Evolutionary conservation across 2,888 invertebrate genomes (phyloP).

Genomic region (Cerceris rybyensis): DNA sequence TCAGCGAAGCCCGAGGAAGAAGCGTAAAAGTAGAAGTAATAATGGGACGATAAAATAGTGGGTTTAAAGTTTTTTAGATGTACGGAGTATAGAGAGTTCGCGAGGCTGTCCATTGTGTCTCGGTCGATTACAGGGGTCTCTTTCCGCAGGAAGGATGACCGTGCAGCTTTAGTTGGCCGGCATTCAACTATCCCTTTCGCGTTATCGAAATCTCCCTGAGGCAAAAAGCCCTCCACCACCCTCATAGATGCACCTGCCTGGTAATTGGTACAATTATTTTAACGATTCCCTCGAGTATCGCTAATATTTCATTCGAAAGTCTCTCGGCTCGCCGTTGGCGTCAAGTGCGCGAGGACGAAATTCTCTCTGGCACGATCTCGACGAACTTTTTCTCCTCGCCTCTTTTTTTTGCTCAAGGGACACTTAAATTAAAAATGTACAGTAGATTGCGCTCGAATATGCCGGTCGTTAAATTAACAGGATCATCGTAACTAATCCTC

Average conservation of each 20-base stretch:
- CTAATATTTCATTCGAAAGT: background rate
- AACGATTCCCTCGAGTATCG: slow-evolving; percentile 8
- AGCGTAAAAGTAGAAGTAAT: too few relatives aligned
- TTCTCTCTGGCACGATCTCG: too few relatives aligned
- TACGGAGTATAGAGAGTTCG: background rate
- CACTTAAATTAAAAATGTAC: too few relatives aligned
- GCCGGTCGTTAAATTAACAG: too few relatives aligned
- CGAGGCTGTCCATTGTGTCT: slow-evolving; percentile 23
- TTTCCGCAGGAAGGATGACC: slow-evolving; percentile 29
- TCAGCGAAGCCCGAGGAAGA: too few relatives aligned
- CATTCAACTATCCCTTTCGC: slow-evolving; percentile 53
- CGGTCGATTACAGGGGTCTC: slow-evolving; percentile 40
- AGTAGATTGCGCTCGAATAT: too few relatives aligned
- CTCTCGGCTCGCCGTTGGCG: background rate
- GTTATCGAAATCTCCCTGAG: slow-evolving; percentile 3
- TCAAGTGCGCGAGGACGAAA: too few relatives aligned
- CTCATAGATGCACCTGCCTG: background rate
- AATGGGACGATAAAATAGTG: too few relatives aligned
- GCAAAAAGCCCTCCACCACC: background rate
- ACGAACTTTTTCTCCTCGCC: too few relatives aligned
- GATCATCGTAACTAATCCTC: background rate
- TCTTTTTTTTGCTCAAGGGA: too few relatives aligned
- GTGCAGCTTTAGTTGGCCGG: slow-evolving; percentile 52
- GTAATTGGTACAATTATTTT: slow-evolving; percentile 35
- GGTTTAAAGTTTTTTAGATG: background rate